A percentile compares a stretch with the other conserved stretches of the same genome.
Evolutionary conservation across 2,888 invertebrate genomes (phyloP).

Genomic region (Panzeria rudis): DNA sequence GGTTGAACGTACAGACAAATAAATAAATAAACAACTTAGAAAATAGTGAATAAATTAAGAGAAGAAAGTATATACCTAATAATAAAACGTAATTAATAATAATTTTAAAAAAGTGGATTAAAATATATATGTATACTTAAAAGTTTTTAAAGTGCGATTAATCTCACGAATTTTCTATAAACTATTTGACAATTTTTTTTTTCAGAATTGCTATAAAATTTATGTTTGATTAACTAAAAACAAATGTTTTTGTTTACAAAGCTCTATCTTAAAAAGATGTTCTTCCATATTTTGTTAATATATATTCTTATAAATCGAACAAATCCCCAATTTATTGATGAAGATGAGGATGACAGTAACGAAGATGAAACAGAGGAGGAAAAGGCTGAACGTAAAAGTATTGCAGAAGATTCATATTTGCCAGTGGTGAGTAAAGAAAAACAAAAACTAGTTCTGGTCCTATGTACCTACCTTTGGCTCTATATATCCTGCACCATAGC

Average conservation of each 20-base stretch:
- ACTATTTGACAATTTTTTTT: background rate
- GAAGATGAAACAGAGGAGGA: slow-evolving; percentile 81
- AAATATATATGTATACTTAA: no score
- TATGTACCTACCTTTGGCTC: no score
- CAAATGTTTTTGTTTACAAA: slow-evolving; percentile 58
- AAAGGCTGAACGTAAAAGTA: slow-evolving; percentile 79
- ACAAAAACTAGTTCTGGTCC: no score
- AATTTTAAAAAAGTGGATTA: no score
- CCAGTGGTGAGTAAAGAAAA: slow-evolving; percentile 78
- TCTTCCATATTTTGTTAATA: slow-evolving; percentile 40
- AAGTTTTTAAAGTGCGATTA: background rate
- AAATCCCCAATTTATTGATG: slow-evolving; percentile 78
- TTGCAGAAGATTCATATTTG: slow-evolving; percentile 80
- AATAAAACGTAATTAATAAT: no score
- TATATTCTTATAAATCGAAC: slow-evolving; percentile 26
- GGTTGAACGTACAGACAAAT: background rate
- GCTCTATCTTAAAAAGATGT: background rate
- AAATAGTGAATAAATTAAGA: background rate
- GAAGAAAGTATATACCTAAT: no score
- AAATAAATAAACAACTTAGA: slow-evolving; percentile 20
- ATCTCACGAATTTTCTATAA: background rate
- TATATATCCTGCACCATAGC: no score
- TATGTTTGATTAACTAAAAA: background rate
- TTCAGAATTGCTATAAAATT: background rate
- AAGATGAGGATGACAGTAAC: slow-evolving; percentile 80